Base-by-base conservation (phyloP, 2,113 vertebrate species). In the Manacus vitellinus region DNA sequence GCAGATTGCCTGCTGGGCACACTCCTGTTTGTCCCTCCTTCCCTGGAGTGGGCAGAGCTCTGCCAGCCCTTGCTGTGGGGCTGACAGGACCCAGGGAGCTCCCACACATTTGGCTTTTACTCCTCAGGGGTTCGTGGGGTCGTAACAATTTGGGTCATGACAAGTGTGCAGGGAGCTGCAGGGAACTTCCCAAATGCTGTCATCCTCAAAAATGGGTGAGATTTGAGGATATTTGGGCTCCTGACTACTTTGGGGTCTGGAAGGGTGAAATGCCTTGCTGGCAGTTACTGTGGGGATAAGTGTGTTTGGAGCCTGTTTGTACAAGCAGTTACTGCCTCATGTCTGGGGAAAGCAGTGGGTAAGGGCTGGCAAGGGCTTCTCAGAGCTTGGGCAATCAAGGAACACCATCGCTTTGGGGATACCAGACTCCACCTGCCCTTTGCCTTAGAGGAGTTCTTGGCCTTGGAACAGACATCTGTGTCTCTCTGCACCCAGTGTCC, bases 401-500 rank as follows among this genome's bases (percentile, higher is more conserved):
- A 65, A 14, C 76, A 5, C 8, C 10, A 5, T 72, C n/a, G 46
- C 49, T 55, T 79, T 46, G 44, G 61, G 65, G 37, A 28, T 35
- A 33, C 28, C 3, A 4, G 19, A 24, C 74, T 89, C 58, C 27
- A 43, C 44, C 56, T 61, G 35, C 41, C 25, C 62, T 31, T 41
- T 43, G 14, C 49, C 15, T 55, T 77, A 4, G 43, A 52, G 28
- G 19, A 18, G 1, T 18, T 39, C 62, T 58, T 41, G 63, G 31
- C 37, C 14, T 59, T 39, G 33, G 49, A 61, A 7, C 14, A 70
- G 62, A 39, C 0, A 0, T 39, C 79, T 39, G n/a, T 62, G 35
- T 83, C 24, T 90, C 37, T 85, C 37, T 71, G 15, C 71, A 3
- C 72, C 44, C 43, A 37, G 35, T 44, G 23, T 43, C 65, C 65